Percentiles rank a stretch among this genome's conserved stretches.
These are phyloP conservation scores for Venustaconcha ellipsiformis DNA, from an alignment of 1,140 invertebrate species.

Conservation along the genomic window DNA sequence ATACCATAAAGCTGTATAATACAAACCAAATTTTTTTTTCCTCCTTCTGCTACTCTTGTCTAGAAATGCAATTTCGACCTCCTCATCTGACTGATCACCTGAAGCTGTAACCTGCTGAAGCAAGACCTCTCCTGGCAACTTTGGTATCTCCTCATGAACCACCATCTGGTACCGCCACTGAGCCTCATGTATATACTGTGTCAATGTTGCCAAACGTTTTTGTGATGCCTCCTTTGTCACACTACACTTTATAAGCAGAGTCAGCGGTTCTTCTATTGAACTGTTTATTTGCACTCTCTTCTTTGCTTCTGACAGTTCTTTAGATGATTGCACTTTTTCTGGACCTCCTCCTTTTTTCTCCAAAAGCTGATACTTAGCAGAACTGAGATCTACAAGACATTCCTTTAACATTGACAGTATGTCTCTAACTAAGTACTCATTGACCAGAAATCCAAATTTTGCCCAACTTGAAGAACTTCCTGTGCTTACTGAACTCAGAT, in stretches of 20 bases:
- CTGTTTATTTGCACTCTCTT: constrained; percentile 23
- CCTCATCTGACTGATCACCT: constrained; percentile 42
- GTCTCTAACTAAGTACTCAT: constrained; percentile 66
- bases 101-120: constrained; percentile 38
- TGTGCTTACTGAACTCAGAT: constrained; percentile 42
- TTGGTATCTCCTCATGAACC: constrained; percentile 56
- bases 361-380: constrained; percentile 43
- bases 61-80: constrained; percentile 21
- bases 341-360: constrained; percentile 39
- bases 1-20: too few species aligned
- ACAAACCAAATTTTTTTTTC: too few species aligned
- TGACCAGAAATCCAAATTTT: constrained; percentile 61
- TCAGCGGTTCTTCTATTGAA: constrained; percentile 47
- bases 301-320: constrained; percentile 2
- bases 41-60: too few species aligned
- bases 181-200: constrained; percentile 63
- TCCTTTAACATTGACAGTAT: constrained; percentile 62
- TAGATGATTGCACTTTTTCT: constrained; percentile 14
- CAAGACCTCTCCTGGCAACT: constrained; percentile 50
- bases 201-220: constrained; percentile 52
- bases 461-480: constrained; percentile 35
- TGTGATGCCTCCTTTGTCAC: constrained; percentile 45
- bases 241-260: constrained; percentile 43
- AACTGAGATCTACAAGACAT: constrained; percentile 55
- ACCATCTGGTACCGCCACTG: constrained; percentile 67